Evolutionary conservation across 2,113 vertebrate species (phyloP), one percentile per base, ranked within the genome.

Genomic region (Uropsilus gracilis): DNA sequence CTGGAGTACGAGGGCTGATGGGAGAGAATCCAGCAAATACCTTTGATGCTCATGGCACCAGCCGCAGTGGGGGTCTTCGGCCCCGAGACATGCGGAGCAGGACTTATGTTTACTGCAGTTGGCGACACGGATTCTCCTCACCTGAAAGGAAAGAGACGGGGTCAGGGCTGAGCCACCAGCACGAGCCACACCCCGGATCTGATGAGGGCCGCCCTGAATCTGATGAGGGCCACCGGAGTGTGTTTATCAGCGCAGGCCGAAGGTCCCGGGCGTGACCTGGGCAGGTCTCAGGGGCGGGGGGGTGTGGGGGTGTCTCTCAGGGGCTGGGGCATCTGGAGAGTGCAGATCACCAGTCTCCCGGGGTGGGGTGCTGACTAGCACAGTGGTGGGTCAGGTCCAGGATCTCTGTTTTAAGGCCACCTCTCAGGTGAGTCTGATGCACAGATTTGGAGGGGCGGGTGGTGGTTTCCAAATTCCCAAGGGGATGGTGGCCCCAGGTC

Each of bases 1-100:
- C 68, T 42, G 0, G 0, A 77, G 89, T 63, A 39, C 0, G 66
- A 2, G 81, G 85, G 86, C 0, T 20, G 18, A 34, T 55, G 76
- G 97, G 94, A 90, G 92, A 83, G 63, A 59, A 69, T 55, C 78
- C 73, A 64, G 94, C 82, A 92, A 95, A 95, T 98, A 99, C 98
- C 98, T 99, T 96, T 24, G 98, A 3, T 55, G 87, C 7, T 71
- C 96, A 95, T 97, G 96, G 90, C 99, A 99, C 99, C 99, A 99
- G 22, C 99, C 99, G 94, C 99, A 99, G 97, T 98, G 91, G 26
- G 99, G 99, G 97, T 99, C 99, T 96, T 98, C 97, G 46, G 98
- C 98, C 94, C 98, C 96, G 94, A 99, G 98, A 95, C 99, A 99
- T n/a, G 97, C 92, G 59, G 66, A 83, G 89, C 99, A 93, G 18